Conservation (phyloP, 2,113 vertebrate species). For the Cranoglanis bouderius region DNA sequence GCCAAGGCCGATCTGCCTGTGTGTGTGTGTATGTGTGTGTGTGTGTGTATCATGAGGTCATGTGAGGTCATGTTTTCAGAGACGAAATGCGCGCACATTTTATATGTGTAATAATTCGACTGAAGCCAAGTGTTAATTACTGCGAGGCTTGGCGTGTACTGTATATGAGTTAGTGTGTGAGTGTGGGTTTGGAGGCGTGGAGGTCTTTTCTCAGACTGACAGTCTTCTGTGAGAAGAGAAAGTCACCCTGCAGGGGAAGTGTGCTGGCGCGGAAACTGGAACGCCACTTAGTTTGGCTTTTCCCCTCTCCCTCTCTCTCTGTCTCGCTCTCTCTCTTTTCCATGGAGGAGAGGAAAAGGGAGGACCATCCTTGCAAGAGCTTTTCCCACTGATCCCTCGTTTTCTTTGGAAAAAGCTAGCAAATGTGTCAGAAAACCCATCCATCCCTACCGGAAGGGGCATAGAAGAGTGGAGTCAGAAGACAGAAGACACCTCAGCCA, state of each 20-base stretch:
- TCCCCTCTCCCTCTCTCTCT: neutral
- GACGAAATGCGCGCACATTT: neutral
- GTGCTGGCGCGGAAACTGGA: slow-evolving; percentile 50
- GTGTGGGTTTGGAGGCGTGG: slow-evolving; percentile 41
- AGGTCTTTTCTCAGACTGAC: slow-evolving; percentile 41
- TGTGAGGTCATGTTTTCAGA: slow-evolving; percentile 30
- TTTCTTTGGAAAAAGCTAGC: slow-evolving; percentile 22
- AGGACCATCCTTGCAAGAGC: slow-evolving; percentile 36
- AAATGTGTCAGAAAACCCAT: slow-evolving; percentile 41
- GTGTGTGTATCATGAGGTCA: slow-evolving; percentile 26
- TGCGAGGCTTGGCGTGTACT: neutral
- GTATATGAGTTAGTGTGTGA: slow-evolving; percentile 24
- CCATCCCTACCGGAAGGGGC: neutral
- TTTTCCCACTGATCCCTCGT: slow-evolving; percentile 34
- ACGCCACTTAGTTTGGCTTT: slow-evolving; percentile 33
- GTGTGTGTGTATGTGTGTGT: slow-evolving; percentile 36
- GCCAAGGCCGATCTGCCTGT: slow-evolving; percentile 47
- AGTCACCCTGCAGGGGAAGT: slow-evolving; percentile 48
- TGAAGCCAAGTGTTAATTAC: slow-evolving; percentile 19
- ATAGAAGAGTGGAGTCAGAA: neutral
- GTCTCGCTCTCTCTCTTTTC: slow-evolving; percentile 39
- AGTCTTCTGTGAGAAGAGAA: slow-evolving; percentile 39
- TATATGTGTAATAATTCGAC: slow-evolving; percentile 6
- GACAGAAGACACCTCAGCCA: neutral
- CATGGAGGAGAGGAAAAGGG: slow-evolving; percentile 52